Evolutionary conservation across 1,140 invertebrate species (phyloP).

Genomic region (Drosophila melanica): DNA sequence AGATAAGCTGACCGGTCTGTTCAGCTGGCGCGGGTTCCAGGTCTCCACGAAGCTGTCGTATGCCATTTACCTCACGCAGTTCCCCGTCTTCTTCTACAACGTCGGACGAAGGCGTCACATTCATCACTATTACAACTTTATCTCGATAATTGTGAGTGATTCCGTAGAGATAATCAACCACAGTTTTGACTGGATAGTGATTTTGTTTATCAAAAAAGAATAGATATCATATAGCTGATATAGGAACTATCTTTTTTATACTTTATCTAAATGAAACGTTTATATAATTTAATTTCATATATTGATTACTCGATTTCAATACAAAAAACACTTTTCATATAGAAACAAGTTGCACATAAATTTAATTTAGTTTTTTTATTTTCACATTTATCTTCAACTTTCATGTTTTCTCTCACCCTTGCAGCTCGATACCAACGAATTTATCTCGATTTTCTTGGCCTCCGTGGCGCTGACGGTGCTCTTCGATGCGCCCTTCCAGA

Average conservation of each 20-base stretch:
- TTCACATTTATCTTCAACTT: not conserved
- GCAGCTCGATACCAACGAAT: slow-evolving; percentile 86
- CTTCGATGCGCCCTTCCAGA: slow-evolving; percentile 89
- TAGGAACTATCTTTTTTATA: no score
- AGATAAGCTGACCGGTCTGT: slow-evolving; percentile 85
- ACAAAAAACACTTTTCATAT: no score
- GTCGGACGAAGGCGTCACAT: slow-evolving; percentile 86
- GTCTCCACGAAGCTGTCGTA: slow-evolving; percentile 88
- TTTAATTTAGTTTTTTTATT: no score
- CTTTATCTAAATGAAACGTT: no score
- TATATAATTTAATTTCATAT: no score
- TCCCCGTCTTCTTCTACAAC: slow-evolving; percentile 88
- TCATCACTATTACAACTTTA: slow-evolving; percentile 86
- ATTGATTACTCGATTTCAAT: no score
- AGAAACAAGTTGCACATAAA: no score
- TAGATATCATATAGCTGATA: no score
- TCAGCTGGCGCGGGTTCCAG: slow-evolving; percentile 87
- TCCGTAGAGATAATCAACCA: no score
- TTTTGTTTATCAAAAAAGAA: no score
- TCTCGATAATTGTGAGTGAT: slow-evolving; percentile 85
- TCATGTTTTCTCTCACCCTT: not conserved
- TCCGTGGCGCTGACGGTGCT: slow-evolving; percentile 87
- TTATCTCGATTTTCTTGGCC: slow-evolving; percentile 85
- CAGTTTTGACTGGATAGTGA: no score
- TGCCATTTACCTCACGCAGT: slow-evolving; percentile 88